phyloP scores from a whole-genome alignment of 2,888 invertebrate genomes.

The Crocallis elinguaria region DNA sequence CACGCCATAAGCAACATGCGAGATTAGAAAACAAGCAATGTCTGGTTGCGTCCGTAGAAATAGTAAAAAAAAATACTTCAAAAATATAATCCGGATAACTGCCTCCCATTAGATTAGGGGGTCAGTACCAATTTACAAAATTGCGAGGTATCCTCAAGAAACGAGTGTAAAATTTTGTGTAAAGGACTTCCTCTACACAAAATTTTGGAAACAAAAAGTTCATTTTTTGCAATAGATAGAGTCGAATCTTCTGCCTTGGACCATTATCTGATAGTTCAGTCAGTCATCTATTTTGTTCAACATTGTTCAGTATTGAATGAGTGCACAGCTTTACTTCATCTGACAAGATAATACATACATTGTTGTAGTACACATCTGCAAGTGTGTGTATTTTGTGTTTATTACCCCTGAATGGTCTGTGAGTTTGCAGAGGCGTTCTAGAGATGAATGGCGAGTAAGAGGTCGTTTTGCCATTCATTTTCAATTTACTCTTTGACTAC shows the following conservation, averaged over 20 bases:
- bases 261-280: neutral
- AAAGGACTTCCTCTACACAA: too few relatives aligned
- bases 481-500: too few relatives aligned
- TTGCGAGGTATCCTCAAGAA: too few relatives aligned
- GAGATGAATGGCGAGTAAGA: neutral
- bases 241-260: constrained; percentile 14
- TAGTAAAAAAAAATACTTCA: too few relatives aligned
- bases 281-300: constrained; percentile 9
- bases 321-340: constrained; percentile 16
- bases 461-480: neutral
- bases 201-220: too few relatives aligned
- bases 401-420: neutral
- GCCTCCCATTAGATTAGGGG: too few relatives aligned
- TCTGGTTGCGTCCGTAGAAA: too few relatives aligned
- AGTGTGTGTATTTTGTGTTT: neutral
- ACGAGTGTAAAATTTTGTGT: too few relatives aligned
- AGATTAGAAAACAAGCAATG: neutral
- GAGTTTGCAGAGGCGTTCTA: neutral
- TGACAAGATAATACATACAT: constrained; percentile 2
- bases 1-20: neutral
- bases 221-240: too few relatives aligned
- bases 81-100: too few relatives aligned
- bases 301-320: constrained; percentile 23
- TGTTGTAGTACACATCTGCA: neutral
- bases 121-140: too few relatives aligned